A percentile compares a stretch with the other conserved stretches of the same genome.
Evolutionary conservation across 2,797 vertebrate species (phyloP).

Genomic region (Siniperca obscura): DNA sequence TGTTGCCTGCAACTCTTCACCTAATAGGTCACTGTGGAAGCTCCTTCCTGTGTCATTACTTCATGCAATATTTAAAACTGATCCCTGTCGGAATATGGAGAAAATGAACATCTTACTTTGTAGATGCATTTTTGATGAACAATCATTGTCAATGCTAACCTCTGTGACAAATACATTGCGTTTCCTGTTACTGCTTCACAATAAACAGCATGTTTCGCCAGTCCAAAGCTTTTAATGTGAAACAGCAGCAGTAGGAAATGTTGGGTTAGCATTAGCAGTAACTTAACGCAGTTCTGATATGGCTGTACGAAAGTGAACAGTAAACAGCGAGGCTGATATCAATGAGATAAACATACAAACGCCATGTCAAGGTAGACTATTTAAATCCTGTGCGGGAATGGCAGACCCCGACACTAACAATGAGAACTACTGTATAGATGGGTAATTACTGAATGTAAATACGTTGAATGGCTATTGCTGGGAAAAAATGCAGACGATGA

Average conservation of each 20-base stretch:
- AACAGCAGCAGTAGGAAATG: neutral
- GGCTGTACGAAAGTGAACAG: neutral
- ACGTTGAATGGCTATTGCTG: neutral
- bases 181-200: neutral
- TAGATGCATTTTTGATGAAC: neutral
- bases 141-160: neutral
- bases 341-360: neutral
- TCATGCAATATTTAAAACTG: neutral
- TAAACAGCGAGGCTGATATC: neutral
- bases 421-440: neutral
- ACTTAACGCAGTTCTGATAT: no score
- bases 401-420: no score
- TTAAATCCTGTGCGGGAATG: neutral
- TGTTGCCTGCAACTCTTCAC: no score
- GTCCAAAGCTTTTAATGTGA: neutral
- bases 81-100: neutral
- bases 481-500: neutral
- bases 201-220: neutral
- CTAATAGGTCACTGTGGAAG: neutral
- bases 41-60: neutral
- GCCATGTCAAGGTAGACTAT: neutral
- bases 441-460: neutral
- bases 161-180: neutral
- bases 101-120: neutral
- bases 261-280: neutral